Evolutionary conservation across 92 coral and sea anemone species (phyloP).

Genomic region (Umimayanthus chanpuru): DNA sequence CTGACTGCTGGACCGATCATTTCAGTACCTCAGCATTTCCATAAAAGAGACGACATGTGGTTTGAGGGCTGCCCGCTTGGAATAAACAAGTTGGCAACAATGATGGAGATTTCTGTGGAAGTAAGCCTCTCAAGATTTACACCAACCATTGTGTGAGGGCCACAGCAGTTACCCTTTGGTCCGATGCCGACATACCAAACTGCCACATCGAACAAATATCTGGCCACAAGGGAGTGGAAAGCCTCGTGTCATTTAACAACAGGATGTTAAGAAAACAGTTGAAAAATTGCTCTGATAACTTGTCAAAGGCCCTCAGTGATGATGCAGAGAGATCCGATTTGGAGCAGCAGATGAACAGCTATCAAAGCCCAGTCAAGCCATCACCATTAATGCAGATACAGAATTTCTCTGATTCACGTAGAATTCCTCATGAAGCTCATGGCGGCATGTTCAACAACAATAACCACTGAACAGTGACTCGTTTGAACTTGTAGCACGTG

Average conservation of each 20-base stretch:
- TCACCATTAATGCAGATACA: slow-evolving; percentile 19
- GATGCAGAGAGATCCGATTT: not conserved
- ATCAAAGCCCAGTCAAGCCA: too few relatives aligned
- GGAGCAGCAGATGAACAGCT: slow-evolving; percentile 12
- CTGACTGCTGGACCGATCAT: too few relatives aligned
- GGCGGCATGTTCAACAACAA: slow-evolving; percentile 27
- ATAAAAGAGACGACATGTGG: too few relatives aligned
- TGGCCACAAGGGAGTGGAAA: slow-evolving; percentile 2
- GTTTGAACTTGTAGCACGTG: too few relatives aligned
- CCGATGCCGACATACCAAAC: not conserved
- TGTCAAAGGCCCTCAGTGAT: slow-evolving; percentile 10
- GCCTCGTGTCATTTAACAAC: not conserved
- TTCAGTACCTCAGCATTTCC: too few relatives aligned
- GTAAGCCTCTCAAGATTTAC: not conserved
- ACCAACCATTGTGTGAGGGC: not conserved
- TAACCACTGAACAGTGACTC: not conserved
- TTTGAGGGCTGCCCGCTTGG: too few relatives aligned
- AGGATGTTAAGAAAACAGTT: not conserved
- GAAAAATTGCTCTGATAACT: slow-evolving; percentile 2
- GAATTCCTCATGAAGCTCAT: slow-evolving; percentile 1
- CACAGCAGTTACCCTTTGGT: not conserved
- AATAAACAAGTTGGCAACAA: too few relatives aligned
- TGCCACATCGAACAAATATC: not conserved
- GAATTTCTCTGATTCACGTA: slow-evolving; percentile 12
- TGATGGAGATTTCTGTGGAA: too few relatives aligned